Conservation (phyloP, 2,797 vertebrate species). For the Onychomys arenicola region DNA sequence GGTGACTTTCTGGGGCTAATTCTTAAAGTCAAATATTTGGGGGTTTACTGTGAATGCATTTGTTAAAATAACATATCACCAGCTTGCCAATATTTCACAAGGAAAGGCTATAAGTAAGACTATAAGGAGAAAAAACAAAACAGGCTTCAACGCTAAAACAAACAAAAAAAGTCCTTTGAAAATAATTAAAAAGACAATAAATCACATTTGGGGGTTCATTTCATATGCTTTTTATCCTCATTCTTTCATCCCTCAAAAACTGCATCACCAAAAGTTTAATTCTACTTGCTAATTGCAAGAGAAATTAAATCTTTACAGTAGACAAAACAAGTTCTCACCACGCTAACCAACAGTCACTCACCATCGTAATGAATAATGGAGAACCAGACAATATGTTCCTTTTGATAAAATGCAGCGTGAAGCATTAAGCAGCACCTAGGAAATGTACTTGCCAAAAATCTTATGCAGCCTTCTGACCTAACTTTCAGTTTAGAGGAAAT, state of each 20-base stretch:
- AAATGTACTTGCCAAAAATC: conserved; percentile 45
- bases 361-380: neutral
- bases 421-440: neutral
- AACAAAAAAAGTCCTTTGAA: neutral
- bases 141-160: neutral
- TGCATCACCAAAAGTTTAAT: neutral
- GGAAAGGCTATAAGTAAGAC: neutral
- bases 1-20: neutral
- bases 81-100: conserved; percentile 30
- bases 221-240: conserved; percentile 43
- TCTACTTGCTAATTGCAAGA: conserved; percentile 23
- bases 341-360: conserved; percentile 3
- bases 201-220: neutral
- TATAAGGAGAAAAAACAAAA: neutral
- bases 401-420: conserved; percentile 50
- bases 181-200: conserved; percentile 51
- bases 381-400: neutral
- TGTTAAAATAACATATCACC: conserved; percentile 26
- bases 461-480: conserved; percentile 25
- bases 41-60: neutral
- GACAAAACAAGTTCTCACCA: conserved; percentile 17
- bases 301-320: conserved; percentile 32
- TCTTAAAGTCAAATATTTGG: conserved; percentile 2
- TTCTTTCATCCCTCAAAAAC: conserved; percentile 44
- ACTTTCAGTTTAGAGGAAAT: conserved; percentile 62